phyloP scores from a whole-genome alignment of 2,113 vertebrate genomes.

The Salvelinus namaycush region DNA sequence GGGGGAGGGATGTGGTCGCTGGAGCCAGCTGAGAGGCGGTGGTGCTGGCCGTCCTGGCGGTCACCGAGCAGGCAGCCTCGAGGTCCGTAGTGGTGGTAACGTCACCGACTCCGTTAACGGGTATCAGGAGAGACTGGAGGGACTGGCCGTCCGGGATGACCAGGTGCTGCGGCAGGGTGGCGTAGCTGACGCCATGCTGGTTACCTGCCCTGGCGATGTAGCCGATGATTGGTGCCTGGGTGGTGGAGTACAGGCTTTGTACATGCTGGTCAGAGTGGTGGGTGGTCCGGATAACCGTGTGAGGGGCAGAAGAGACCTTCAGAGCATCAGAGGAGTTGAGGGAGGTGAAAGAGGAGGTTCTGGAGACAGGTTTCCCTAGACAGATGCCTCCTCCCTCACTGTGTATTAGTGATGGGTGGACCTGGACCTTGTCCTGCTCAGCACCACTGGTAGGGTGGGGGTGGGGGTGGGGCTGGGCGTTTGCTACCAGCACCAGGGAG shows the following conservation, averaged over 20 bases:
- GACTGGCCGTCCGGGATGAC: constrained; percentile 93
- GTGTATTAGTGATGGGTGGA: constrained; percentile 80
- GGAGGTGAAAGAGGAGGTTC: constrained; percentile 70
- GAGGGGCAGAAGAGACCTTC: constrained; percentile 79
- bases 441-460: constrained; percentile 69
- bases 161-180: constrained; percentile 89
- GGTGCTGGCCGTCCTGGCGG: constrained; percentile 75
- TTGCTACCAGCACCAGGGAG: constrained; percentile 91
- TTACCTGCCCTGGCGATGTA: constrained; percentile 81
- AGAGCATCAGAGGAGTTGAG: constrained; percentile 80
- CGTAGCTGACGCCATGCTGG: constrained; percentile 81
- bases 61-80: constrained; percentile 80
- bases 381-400: constrained; percentile 86
- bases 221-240: constrained; percentile 91
- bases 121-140: constrained; percentile 93
- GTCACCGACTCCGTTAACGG: constrained; percentile 78
- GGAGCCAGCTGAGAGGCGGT: constrained; percentile 77
- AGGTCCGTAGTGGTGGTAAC: constrained; percentile 69
- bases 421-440: constrained; percentile 81
- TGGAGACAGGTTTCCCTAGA: constrained; percentile 83
- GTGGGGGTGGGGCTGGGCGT: constrained; percentile 64
- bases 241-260: constrained; percentile 85
- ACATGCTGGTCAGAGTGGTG: constrained; percentile 85
- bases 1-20: constrained; percentile 91
- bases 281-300: constrained; percentile 91